Evolutionary conservation across 2,797 vertebrate species (phyloP).

Genomic region (Rachycentron canadum): DNA sequence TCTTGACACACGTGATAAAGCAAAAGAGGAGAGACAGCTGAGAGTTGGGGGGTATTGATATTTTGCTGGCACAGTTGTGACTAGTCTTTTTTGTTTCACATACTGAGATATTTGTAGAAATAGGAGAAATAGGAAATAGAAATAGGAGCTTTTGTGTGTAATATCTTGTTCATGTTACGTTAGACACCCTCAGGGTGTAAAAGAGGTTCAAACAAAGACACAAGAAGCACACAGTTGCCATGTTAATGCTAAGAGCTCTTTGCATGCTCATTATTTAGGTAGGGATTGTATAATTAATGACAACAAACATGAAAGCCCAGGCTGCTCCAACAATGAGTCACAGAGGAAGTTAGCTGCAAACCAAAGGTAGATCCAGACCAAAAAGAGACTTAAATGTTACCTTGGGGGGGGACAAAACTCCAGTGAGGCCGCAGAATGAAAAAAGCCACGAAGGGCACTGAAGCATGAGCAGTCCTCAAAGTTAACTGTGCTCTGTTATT

Average conservation of each 20-base stretch:
- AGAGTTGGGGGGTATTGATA: neutral
- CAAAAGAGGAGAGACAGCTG: neutral
- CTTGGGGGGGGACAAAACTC: conserved; percentile 4
- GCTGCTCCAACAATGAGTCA: conserved; percentile 35
- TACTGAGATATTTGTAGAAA: neutral
- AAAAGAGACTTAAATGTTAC: conserved; percentile 31
- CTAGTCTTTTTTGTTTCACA: neutral
- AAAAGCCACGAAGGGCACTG: conserved; percentile 22
- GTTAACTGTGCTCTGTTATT: neutral
- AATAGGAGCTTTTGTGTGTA: conserved; percentile 15
- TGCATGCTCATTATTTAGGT: conserved; percentile 63
- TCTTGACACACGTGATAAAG: neutral
- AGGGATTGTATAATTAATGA: conserved; percentile 77
- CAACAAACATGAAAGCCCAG: conserved; percentile 44
- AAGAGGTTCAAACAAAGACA: conserved; percentile 30
- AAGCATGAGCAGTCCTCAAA: conserved; percentile 3
- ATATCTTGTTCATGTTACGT: conserved; percentile 10
- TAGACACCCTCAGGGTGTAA: neutral
- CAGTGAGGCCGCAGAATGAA: conserved; percentile 18
- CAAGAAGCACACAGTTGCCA: conserved; percentile 21
- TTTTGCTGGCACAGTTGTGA: neutral
- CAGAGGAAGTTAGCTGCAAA: conserved; percentile 30
- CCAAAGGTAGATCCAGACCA: conserved; percentile 25
- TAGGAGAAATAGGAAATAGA: too few species aligned
- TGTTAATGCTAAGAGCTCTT: conserved; percentile 56